A percentile compares a stretch with the other conserved stretches of the same genome.
Conservation (phyloP, 2,797 vertebrate species). For the Neopelma chrysocephalum region DNA sequence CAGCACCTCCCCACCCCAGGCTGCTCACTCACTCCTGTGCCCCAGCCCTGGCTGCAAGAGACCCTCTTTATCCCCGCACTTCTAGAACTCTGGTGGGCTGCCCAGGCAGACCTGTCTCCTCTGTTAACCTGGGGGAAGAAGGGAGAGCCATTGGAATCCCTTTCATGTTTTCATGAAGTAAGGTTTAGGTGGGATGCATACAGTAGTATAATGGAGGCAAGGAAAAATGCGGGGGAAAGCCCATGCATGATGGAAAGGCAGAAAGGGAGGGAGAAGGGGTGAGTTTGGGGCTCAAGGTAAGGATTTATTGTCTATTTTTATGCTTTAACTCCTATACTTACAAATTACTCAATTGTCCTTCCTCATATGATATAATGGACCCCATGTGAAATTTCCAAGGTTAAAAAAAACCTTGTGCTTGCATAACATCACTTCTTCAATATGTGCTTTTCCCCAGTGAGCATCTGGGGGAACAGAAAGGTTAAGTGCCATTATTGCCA, state of each 20-base stretch:
- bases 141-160: too few species aligned
- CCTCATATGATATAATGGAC: neutral
- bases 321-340: neutral
- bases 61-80: accelerated
- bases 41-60: neutral
- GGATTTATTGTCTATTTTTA: conserved; percentile 36
- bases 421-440: conserved; percentile 14
- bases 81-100: neutral
- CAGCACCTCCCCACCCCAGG: accelerated
- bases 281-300: neutral
- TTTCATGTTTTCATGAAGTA: neutral
- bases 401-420: neutral
- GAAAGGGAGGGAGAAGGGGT: neutral
- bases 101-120: neutral
- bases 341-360: conserved; percentile 39
- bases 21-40: neutral
- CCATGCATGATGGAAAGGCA: neutral
- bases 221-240: neutral
- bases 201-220: neutral
- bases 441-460: neutral
- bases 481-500: neutral
- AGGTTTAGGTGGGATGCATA: neutral
- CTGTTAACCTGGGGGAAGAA: neutral
- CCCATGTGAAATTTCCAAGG: neutral
- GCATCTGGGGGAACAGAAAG: neutral